Base-by-base conservation (phyloP, 2,888 invertebrate species). In the Clitarchus hookeri region DNA sequence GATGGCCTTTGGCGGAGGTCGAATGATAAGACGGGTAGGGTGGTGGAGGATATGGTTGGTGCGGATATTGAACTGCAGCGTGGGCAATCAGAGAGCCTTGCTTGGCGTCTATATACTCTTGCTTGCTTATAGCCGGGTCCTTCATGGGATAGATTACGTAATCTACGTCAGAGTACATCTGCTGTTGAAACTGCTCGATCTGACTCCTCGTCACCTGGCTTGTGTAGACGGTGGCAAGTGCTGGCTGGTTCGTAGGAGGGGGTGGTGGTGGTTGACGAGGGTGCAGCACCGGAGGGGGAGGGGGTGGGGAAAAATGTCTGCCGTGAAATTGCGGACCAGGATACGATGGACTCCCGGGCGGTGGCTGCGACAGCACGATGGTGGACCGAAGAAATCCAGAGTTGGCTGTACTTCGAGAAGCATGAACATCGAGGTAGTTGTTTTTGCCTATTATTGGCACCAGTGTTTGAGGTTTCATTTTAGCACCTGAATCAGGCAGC, bases 71-170 rank as follows among this genome's bases (percentile, higher is more conserved):
- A 13, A 44, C 88, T 87, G 87, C 87, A 3, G 94, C 94, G 82
- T 94, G 94, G 0, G 94, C 95, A 89, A 95, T 91, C 23, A 96
- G 92, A 78, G 96, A 96, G 0, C 96, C 95, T 90, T 97, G 94
- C 91, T 97, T 97, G 85, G 97, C 96, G 90, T 98, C 97, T 89
- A 97, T 93, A 91, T 98, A 98, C 91, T 98, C 97, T 91, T 97
- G 97, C 90, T 97, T 97, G 88, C 97, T 97, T 83, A 97, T 94
- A 0, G 96, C 95, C 16, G 97, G 97, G 91, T 98, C 97, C 91
- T 97, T 97, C 88, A 97, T 91, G 0, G 97, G 97, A 90, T 97
- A 98, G 91, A 97, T 97, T 12, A 98, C 97, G 90, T 97, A 98
- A 91, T 98, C 97, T 6, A 97, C 97, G 90, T 98, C 97, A 87